phyloP scores from a whole-genome alignment of 2,113 vertebrate genomes.

The Falco punctatus region DNA sequence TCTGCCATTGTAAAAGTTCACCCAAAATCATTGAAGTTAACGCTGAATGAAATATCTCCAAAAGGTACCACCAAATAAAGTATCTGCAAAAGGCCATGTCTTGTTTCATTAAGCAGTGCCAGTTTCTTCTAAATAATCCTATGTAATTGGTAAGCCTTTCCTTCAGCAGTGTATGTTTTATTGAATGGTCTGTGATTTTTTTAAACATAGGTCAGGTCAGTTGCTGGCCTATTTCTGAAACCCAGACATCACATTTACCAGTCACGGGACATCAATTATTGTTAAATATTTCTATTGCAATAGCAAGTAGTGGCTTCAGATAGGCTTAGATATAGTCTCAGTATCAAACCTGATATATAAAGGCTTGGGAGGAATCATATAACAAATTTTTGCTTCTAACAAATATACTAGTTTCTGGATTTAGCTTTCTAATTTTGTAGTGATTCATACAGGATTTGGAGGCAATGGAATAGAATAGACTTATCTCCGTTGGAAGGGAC shows the following conservation, averaged over 20 bases:
- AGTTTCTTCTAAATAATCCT: constrained; percentile 2
- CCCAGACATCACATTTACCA: not conserved
- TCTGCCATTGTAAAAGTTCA: constrained; percentile 33
- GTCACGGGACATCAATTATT: not conserved
- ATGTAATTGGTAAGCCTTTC: not conserved
- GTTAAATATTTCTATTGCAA: not conserved
- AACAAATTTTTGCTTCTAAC: not conserved
- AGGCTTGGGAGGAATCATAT: not conserved
- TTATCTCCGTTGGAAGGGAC: not conserved
- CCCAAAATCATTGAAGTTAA: constrained; percentile 27
- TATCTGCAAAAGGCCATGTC: not conserved
- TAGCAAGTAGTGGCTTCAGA: not conserved
- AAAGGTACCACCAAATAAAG: not conserved
- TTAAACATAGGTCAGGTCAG: not conserved
- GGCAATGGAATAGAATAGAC: not conserved
- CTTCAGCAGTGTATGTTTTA: not conserved
- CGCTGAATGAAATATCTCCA: not conserved
- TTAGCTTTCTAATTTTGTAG: not conserved
- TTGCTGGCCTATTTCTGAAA: not conserved
- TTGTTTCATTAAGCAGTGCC: constrained; percentile 14
- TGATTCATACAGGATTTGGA: not conserved
- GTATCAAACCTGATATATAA: not conserved
- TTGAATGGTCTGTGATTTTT: not conserved
- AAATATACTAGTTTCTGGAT: not conserved
- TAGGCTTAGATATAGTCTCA: not conserved